phyloP scores from a whole-genome alignment of 2,797 vertebrate species.

The Dromococcyx pavoninus region DNA sequence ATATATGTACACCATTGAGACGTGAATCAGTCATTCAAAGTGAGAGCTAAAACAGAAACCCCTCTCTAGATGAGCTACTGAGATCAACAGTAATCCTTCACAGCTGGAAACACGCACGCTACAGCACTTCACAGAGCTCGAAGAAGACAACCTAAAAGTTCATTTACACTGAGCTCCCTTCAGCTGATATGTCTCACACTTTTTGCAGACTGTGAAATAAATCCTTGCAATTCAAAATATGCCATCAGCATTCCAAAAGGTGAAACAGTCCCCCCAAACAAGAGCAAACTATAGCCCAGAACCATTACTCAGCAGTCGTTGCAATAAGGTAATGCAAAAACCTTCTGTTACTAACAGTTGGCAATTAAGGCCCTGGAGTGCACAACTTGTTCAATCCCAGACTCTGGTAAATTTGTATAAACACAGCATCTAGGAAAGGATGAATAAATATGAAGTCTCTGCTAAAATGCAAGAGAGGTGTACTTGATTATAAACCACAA shows the following conservation, averaged over 20 bases:
- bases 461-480: background rate
- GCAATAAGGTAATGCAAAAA: background rate
- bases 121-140: background rate
- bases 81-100: slow-evolving; percentile 22
- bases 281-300: background rate
- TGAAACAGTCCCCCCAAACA: background rate
- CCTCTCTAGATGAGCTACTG: background rate
- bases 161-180: background rate
- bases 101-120: background rate
- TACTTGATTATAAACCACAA: background rate
- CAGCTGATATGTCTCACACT: background rate
- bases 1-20: background rate
- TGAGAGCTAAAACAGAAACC: background rate
- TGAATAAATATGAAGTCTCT: background rate
- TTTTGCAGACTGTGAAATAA: background rate
- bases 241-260: background rate
- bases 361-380: background rate
- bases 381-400: background rate
- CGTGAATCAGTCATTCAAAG: background rate
- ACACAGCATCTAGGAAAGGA: background rate
- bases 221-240: background rate
- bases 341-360: background rate
- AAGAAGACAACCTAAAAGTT: background rate
- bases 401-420: background rate
- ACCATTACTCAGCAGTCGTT: background rate